Percentiles rank a stretch among this genome's conserved stretches.
Evolutionary conservation across 1,140 invertebrate species (phyloP).

Genomic region (Ericerus pela): DNA sequence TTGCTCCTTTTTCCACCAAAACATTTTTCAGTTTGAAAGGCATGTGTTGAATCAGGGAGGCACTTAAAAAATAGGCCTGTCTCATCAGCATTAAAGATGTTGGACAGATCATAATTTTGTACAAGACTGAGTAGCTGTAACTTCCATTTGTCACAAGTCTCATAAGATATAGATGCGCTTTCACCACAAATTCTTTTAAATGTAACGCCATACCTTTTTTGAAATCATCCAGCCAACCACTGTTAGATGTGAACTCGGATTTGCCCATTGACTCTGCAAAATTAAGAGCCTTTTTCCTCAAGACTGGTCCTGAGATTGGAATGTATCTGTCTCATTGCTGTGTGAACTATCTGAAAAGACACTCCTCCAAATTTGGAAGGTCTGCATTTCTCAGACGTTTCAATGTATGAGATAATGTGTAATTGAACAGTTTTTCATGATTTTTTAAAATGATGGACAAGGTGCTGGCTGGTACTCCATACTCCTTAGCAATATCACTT

Average conservation of each 20-base stretch:
- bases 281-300: conserved; percentile 19
- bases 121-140: neutral
- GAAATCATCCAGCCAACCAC: conserved; percentile 30
- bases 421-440: conserved; percentile 2
- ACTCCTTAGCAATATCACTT: conserved; percentile 58
- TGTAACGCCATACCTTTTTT: conserved; percentile 24
- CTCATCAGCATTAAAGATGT: conserved; percentile 36
- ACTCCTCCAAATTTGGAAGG: conserved; percentile 20
- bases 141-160: neutral
- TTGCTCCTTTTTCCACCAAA: conserved; percentile 29
- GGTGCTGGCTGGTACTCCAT: conserved; percentile 2
- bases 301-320: conserved; percentile 18
- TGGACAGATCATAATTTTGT: conserved; percentile 21
- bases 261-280: conserved; percentile 23
- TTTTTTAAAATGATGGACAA: conserved; percentile 7
- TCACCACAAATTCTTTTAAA: conserved; percentile 21
- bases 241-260: conserved; percentile 27
- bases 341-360: conserved; percentile 26
- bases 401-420: too few species aligned
- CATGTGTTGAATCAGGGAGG: conserved; percentile 30
- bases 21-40: conserved; percentile 27
- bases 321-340: conserved; percentile 25
- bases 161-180: neutral
- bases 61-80: conserved; percentile 34
- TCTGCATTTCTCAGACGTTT: too few species aligned